Evolutionary conservation across 2,113 vertebrate genomes (phyloP).

Genomic region (Oncorhynchus keta): DNA sequence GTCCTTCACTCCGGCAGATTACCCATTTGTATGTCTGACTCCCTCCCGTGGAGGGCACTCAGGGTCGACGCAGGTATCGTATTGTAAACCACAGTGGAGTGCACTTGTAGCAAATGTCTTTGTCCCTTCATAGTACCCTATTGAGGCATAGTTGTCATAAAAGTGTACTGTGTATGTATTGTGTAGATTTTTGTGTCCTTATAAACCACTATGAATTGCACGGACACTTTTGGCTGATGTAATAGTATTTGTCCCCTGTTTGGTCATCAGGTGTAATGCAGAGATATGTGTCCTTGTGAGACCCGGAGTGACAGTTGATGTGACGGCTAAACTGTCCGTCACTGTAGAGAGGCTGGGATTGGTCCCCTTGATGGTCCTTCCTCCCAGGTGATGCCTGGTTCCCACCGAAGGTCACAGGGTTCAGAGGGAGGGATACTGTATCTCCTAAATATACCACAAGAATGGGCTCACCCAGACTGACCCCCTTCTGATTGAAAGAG

Average conservation of each 20-base stretch:
- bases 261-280: not conserved
- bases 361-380: not conserved
- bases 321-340: not conserved
- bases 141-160: not conserved
- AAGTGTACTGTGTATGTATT: not conserved
- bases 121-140: too few relatives aligned
- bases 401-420: not conserved
- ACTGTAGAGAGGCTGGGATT: not conserved
- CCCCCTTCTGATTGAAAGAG: not conserved
- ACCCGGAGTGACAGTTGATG: not conserved
- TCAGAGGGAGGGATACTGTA: not conserved
- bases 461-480: not conserved
- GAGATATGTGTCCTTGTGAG: too few relatives aligned
- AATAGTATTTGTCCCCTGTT: not conserved
- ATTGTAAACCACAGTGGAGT: not conserved
- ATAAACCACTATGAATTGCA: not conserved
- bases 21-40: constrained; percentile 46
- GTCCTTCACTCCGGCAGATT: constrained; percentile 53
- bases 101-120: not conserved
- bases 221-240: too few relatives aligned
- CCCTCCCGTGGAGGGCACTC: not conserved
- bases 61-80: constrained; percentile 16
- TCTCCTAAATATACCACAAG: not conserved
- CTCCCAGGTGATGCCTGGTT: not conserved
- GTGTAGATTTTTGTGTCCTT: not conserved